Percentiles rank a stretch among this genome's conserved stretches.
Evolutionary conservation across 2,888 invertebrate genomes (phyloP).

Genomic region (Dicycla oo): DNA sequence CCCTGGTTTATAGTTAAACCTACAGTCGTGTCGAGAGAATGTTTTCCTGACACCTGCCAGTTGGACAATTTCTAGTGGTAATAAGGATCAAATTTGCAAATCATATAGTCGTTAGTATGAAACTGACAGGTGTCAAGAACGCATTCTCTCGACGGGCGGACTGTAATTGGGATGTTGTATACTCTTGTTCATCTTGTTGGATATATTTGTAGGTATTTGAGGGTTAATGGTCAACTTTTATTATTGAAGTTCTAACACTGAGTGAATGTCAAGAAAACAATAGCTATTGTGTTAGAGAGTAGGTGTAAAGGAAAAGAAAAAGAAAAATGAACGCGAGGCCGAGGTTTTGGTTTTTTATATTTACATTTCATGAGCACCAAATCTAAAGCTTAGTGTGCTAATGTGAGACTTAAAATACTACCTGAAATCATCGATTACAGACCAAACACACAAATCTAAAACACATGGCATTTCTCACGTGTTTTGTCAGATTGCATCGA

Average conservation of each 20-base stretch:
- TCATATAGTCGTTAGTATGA: too few species aligned
- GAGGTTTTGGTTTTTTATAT: neutral
- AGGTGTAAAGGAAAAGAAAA: neutral
- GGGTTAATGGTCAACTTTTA: neutral
- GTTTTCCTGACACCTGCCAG: too few species aligned
- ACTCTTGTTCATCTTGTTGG: neutral
- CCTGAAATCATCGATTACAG: neutral
- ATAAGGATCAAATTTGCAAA: too few species aligned
- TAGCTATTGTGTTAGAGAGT: neutral
- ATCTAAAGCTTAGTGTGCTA: neutral
- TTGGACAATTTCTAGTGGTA: too few species aligned
- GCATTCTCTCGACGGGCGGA: too few species aligned
- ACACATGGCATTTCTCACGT: neutral
- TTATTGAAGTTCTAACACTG: neutral
- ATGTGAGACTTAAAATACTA: neutral
- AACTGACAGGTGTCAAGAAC: too few species aligned
- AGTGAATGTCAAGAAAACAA: neutral
- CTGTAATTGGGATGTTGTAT: slow-evolving; percentile 4
- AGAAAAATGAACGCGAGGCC: neutral
- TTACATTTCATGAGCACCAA: neutral
- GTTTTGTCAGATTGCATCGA: neutral
- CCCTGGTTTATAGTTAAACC: slow-evolving; percentile 2
- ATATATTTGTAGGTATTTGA: slow-evolving; percentile 10
- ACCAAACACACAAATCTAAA: neutral
- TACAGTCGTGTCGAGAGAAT: neutral